Evolutionary conservation across 2,797 vertebrate species (phyloP), one percentile per base, ranked within the genome.

Genomic region (Hoplostethus atlanticus): DNA sequence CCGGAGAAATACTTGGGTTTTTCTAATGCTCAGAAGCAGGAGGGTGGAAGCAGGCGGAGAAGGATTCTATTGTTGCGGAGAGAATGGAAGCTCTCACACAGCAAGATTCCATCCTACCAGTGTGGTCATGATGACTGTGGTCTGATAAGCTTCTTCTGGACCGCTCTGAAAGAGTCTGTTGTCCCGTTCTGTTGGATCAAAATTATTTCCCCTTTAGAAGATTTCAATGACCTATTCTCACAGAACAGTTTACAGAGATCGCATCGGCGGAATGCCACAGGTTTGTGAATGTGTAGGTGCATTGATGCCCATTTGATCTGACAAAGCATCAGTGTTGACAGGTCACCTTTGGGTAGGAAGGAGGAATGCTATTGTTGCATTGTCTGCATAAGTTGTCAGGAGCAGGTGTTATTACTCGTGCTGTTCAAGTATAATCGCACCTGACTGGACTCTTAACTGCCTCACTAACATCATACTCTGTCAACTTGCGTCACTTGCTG

Each of bases 51-150:
- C 80, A 68, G 83, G 59, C 76, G 34, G 76, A 89, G 77, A 93
- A 91, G 89, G 86, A 66, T 44, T 84, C 85, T 80, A 89, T 93
- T 93, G 91, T 93, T 90, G 54, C 46, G 57, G 51, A 75, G 68
- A 90, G 86, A 91, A 92, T 84, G 84, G 82, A 84, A 89, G 79
- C 76, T 82, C 85, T 90, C 87, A 90, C 69, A 54, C 73, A 73
- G 79, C 62, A 59, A 83, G 74, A 92, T 91, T 90, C 87, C 89
- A 81, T 84, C 82, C 90, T 88, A 83, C 84, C 68, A 83, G 48
- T 28, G 76, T 55, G 71, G 85, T 83, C 86, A 85, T 13, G 34
- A 81, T 72, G 74, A 77, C 81, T 74, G 80, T 65, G 1, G 60
- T 71, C 75, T 72, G 91, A 92, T 90, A 89, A 87, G 79, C 56